phyloP scores from a whole-genome alignment of 2,888 invertebrate species.

The Tolmerus cingulatus region DNA sequence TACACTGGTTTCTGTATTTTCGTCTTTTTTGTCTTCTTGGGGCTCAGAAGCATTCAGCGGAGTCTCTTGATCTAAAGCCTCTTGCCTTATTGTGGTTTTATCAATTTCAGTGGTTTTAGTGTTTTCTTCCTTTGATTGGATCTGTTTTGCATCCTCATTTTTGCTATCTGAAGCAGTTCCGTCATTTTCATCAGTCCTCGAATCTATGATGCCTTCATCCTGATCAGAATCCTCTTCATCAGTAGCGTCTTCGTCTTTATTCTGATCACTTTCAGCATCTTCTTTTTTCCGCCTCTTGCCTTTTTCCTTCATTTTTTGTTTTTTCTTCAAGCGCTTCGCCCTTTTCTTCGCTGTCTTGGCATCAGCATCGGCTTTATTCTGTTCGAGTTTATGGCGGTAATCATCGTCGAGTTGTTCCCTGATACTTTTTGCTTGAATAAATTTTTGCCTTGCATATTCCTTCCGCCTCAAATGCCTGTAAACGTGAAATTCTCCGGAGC shows the following conservation, averaged over 20 bases:
- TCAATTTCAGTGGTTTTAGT: background rate
- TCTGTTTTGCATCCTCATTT: background rate
- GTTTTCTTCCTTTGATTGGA: background rate
- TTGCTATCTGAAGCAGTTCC: background rate
- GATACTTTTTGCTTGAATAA: slow-evolving; percentile 84
- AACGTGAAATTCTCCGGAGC: slow-evolving; percentile 98
- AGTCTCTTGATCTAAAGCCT: background rate
- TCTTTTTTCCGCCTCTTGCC: slow-evolving; percentile 55
- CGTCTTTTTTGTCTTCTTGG: background rate
- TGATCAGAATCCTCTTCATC: background rate
- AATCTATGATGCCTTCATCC: background rate
- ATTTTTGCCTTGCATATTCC: slow-evolving; percentile 95
- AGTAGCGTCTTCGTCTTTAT: background rate
- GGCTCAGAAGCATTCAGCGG: background rate
- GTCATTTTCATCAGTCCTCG: background rate
- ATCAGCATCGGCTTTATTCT: slow-evolving; percentile 74
- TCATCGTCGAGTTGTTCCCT: slow-evolving; percentile 85
- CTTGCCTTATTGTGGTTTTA: background rate
- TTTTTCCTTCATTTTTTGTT: slow-evolving; percentile 64
- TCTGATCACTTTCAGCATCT: background rate
- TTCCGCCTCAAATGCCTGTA: slow-evolving; percentile 94
- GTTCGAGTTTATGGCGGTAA: slow-evolving; percentile 80
- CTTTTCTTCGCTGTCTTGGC: slow-evolving; percentile 90
- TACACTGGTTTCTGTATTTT: background rate
- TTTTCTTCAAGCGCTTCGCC: slow-evolving; percentile 84